phyloP scores from a whole-genome alignment of 2,888 invertebrate species.

The Idaea dimidiata region DNA sequence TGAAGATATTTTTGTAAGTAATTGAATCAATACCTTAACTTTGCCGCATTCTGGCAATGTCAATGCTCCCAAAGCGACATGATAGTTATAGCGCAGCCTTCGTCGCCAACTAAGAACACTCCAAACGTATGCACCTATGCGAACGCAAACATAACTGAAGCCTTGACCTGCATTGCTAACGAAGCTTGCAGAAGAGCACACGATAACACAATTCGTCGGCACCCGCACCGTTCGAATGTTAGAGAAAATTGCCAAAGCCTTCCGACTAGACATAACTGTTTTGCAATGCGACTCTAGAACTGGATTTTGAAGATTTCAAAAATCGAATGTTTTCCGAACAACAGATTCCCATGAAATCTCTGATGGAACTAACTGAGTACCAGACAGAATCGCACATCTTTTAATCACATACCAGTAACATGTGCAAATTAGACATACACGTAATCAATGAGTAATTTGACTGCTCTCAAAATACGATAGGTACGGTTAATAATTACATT shows the following conservation, averaged over 20 bases:
- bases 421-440: background rate
- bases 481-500: background rate
- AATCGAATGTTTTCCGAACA: background rate
- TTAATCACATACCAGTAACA: background rate
- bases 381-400: background rate
- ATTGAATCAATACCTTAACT: conserved; percentile 1
- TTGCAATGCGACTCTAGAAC: conserved; percentile 4
- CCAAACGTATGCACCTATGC: conserved; percentile 42
- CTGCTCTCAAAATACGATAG: background rate
- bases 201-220: conserved; percentile 43
- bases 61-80: conserved; percentile 18
- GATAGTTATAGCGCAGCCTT: conserved; percentile 33
- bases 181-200: conserved; percentile 49
- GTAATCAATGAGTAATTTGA: background rate
- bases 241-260: conserved; percentile 26
- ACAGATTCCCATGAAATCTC: background rate
- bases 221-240: conserved; percentile 36
- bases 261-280: conserved; percentile 13
- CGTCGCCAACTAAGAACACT: conserved; percentile 38
- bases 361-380: background rate
- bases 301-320: background rate
- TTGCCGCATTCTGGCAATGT: background rate
- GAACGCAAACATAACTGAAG: conserved; percentile 56
- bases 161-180: conserved; percentile 67
- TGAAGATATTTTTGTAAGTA: background rate